These are phyloP conservation scores for Argopecten irradians DNA, from an alignment of 1,140 invertebrate species.

Conservation along the genomic window DNA sequence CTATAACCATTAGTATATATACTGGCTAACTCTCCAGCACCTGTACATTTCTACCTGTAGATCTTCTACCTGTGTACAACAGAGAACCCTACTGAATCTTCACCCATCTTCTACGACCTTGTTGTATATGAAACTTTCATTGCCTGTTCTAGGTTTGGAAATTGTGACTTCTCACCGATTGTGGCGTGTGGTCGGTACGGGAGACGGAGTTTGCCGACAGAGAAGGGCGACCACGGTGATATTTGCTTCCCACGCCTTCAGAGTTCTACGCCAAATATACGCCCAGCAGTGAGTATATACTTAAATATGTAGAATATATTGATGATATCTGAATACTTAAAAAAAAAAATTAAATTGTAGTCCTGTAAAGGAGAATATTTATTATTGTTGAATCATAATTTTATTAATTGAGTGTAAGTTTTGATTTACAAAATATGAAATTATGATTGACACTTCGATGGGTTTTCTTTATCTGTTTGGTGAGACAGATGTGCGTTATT, in stretches of 20 bases:
- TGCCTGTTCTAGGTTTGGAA: background rate
- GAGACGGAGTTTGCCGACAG: background rate
- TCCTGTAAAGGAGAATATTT: too few species aligned
- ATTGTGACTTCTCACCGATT: constrained; percentile 21
- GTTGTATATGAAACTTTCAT: background rate
- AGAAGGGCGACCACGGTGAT: background rate
- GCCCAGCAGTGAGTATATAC: background rate
- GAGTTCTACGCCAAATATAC: constrained; percentile 6
- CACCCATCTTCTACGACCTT: background rate
- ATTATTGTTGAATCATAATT: too few species aligned
- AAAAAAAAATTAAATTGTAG: too few species aligned
- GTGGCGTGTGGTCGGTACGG: constrained; percentile 12
- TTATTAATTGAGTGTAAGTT: too few species aligned
- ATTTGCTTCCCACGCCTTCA: background rate
- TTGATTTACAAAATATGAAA: too few species aligned
- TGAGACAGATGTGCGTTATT: too few species aligned
- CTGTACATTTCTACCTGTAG: background rate
- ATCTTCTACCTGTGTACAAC: background rate
- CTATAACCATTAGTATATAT: background rate
- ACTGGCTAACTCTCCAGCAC: background rate
- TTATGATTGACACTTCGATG: too few species aligned
- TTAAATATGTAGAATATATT: too few species aligned
- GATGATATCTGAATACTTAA: too few species aligned
- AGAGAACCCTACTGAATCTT: background rate
- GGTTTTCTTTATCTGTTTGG: too few species aligned